Evolutionary conservation across 1,140 invertebrate species (phyloP).

Genomic region (Pomacea maculata): DNA sequence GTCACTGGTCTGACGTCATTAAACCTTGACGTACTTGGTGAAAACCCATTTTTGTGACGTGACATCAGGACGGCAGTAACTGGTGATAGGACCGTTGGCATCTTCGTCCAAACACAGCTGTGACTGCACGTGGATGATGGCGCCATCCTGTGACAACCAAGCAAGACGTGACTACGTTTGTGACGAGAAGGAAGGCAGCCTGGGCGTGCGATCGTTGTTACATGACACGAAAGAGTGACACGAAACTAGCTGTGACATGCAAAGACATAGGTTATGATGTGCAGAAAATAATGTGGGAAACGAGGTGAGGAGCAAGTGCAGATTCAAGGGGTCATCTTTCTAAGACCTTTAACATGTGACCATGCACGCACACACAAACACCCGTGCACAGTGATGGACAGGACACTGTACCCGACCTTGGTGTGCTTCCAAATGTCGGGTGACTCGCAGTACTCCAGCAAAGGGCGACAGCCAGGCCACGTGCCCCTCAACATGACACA

Average conservation of each 20-base stretch:
- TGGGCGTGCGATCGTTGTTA: too few species aligned
- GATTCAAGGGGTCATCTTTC: background rate
- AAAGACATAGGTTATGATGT: too few species aligned
- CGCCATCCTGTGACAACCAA: background rate
- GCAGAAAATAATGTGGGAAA: too few species aligned
- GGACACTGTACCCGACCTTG: too few species aligned
- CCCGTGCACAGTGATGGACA: background rate
- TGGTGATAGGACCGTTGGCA: background rate
- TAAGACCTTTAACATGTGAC: background rate
- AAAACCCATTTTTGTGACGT: background rate
- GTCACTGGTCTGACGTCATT: background rate
- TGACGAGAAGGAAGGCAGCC: too few species aligned
- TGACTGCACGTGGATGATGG: background rate
- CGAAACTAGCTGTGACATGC: too few species aligned
- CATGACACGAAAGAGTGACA: too few species aligned
- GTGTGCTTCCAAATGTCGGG: too few species aligned
- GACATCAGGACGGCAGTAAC: background rate
- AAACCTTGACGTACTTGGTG: background rate
- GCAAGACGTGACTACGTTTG: background rate
- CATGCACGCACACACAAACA: slow-evolving; percentile 6
- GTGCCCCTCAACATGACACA: too few species aligned
- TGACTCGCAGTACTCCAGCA: too few species aligned
- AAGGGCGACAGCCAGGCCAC: too few species aligned
- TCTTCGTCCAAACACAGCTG: background rate
- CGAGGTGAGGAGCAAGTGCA: too few species aligned